These are phyloP conservation scores for Pelochelys cantorii DNA, from an alignment of 2,797 vertebrate genomes.

Conservation along the genomic window DNA sequence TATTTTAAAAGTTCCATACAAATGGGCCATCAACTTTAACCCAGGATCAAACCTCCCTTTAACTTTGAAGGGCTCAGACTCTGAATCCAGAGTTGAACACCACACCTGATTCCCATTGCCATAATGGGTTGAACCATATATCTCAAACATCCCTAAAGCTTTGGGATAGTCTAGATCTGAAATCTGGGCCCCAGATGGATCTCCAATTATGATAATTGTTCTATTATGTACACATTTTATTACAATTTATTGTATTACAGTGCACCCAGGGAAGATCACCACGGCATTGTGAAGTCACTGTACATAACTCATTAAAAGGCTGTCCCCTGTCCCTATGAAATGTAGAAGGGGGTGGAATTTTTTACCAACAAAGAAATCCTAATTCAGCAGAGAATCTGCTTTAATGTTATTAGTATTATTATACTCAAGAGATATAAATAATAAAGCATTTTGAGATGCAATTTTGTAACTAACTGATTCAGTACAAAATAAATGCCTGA, in stretches of 20 bases:
- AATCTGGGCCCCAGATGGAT: neutral
- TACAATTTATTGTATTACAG: neutral
- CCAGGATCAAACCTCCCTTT: too few relatives aligned
- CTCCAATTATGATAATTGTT: neutral
- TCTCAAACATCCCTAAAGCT: neutral
- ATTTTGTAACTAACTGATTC: neutral
- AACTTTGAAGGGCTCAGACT: neutral
- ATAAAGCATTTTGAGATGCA: neutral
- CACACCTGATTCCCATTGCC: neutral
- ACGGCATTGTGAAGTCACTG: neutral
- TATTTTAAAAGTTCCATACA: neutral
- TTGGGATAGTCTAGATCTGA: neutral
- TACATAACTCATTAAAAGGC: neutral
- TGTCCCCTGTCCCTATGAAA: neutral
- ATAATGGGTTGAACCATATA: neutral
- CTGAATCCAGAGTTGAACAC: neutral
- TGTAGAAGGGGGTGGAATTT: neutral
- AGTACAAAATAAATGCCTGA: neutral
- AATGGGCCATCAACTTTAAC: neutral
- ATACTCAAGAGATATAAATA: neutral
- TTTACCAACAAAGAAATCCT: accelerated
- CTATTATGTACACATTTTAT: neutral
- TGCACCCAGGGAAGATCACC: neutral
- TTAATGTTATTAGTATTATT: neutral
- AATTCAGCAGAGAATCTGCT: accelerated